These are phyloP conservation scores for Setophaga petechia DNA, from an alignment of 2,113 vertebrate species.

Conservation along the genomic window DNA sequence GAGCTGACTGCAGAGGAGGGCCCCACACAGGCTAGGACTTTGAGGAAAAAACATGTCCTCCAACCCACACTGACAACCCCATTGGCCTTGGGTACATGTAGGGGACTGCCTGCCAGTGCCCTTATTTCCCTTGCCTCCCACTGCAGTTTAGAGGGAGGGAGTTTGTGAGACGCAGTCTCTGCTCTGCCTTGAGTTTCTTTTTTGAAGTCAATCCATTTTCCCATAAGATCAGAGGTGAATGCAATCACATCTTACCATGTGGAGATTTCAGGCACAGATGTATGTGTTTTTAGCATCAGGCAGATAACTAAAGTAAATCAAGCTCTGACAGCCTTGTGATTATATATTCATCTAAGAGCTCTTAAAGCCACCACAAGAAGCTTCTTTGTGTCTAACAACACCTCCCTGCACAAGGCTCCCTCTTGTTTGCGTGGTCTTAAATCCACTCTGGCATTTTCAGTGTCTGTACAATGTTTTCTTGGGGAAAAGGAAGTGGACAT, in stretches of 20 bases:
- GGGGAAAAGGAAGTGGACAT: not conserved
- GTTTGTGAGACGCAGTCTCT: not conserved
- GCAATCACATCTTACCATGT: not conserved
- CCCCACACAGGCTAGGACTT: not conserved
- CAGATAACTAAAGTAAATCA: conserved; percentile 21
- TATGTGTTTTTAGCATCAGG: not conserved
- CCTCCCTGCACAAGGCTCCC: not conserved
- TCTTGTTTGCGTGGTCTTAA: not conserved
- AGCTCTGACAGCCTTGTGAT: not conserved
- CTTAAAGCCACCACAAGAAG: not conserved
- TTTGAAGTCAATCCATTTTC: not conserved
- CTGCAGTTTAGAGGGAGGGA: not conserved
- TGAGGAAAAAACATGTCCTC: not conserved
- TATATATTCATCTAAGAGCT: not conserved
- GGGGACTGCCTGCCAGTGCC: not conserved
- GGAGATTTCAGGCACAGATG: not conserved
- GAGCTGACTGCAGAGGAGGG: not conserved
- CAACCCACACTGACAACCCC: not conserved
- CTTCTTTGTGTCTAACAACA: not conserved
- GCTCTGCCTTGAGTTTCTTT: not conserved
- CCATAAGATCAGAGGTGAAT: not conserved
- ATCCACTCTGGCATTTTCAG: not conserved
- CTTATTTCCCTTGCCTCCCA: accelerated
- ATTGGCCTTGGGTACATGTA: too few relatives aligned
- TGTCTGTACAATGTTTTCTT: not conserved